phyloP scores from a whole-genome alignment of 2,888 invertebrate genomes.

The Mesochorus sp. region DNA sequence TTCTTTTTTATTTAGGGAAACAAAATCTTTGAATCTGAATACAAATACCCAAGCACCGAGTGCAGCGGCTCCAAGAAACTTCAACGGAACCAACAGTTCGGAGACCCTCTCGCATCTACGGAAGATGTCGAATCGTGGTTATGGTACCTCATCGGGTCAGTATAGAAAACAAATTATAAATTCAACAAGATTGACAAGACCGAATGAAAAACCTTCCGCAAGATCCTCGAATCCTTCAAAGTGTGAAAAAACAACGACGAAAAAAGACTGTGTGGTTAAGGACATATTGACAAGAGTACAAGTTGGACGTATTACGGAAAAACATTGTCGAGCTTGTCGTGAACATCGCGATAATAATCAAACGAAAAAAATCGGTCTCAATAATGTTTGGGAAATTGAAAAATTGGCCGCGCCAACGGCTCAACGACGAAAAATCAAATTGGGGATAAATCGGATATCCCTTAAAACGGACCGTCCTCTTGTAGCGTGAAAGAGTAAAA shows the following conservation, averaged over 20 bases:
- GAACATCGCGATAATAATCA: background rate
- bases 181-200: constrained; percentile 14
- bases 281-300: background rate
- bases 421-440: constrained; percentile 15
- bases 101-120: constrained; percentile 86
- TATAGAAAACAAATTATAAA: constrained; percentile 62
- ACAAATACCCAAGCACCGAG: constrained; percentile 69
- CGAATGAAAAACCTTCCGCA: background rate
- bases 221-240: constrained; percentile 20
- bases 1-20: constrained; percentile 55
- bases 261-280: background rate
- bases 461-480: constrained; percentile 30
- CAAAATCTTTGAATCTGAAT: constrained; percentile 58
- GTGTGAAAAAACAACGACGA: background rate
- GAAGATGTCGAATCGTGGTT: constrained; percentile 89
- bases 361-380: background rate
- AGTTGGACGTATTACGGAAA: constrained; percentile 4
- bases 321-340: constrained; percentile 48
- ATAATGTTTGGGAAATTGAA: background rate
- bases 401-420: background rate
- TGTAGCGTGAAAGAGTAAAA: background rate
- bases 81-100: constrained; percentile 80
- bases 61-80: constrained; percentile 78
- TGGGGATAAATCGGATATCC: constrained; percentile 41
- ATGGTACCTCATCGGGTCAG: constrained; percentile 83